Evolutionary conservation across 2,888 invertebrate species (phyloP), one percentile per base, ranked within the genome.

Genomic region (Patella ulyssiponensis): DNA sequence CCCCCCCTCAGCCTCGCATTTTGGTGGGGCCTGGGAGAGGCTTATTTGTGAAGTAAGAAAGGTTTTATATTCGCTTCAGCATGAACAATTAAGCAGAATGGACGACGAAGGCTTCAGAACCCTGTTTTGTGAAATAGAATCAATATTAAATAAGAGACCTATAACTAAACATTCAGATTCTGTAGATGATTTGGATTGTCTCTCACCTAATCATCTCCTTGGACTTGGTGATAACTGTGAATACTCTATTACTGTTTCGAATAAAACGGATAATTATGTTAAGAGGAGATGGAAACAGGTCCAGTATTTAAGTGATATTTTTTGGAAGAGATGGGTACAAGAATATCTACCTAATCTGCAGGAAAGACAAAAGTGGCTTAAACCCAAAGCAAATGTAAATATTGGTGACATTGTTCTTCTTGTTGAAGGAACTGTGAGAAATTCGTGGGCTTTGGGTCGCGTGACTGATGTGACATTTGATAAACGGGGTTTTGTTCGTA

Each of bases 21-120:
- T 76, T 44, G 80, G 81, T 14, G 82, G 83, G 15, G 73, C 79
- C 14, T 83, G 81, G 81, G 81, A 83, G 77, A 52, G 83, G 54
- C 53, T 79, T 23, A 83, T 82, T 53, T 20, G 83, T 53, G 71
- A 75, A 44, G 76, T 77, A 9, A 58, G 82, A 15, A 74, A 75
- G 17, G 73, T 83, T 17, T 70, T 79, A 12, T 72, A 71, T 69
- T 73, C 75, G 12, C 15, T 83, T 1, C 14, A 80, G n/a, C 53
- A 72, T 20, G 56, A 76, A 17, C 80, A 82, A 52, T 33, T 64
- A 7, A 20, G 71, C 23, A 64, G 33, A 17, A 33, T 82, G 23
- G 79, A 79, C 73, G 81, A 80, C 76, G 83, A 81, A 54, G 70
- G 69, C 17, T 64, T 83, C 14, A 64, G 51, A 14, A 82, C 80